Conservation (phyloP, 2,888 invertebrate genomes). For the Pterostichus madidus region DNA sequence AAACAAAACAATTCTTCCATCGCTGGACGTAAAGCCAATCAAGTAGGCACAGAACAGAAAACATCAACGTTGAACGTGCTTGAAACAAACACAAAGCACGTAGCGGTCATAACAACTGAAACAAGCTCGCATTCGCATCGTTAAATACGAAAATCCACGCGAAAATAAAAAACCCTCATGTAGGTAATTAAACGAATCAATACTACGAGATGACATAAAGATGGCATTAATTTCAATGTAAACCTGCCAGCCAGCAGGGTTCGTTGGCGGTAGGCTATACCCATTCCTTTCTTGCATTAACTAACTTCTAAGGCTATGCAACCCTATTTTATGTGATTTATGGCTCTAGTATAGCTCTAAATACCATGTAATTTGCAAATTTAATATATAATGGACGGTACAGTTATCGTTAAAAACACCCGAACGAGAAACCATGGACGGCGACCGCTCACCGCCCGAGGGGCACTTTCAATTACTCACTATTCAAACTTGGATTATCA, state of each 20-base stretch:
- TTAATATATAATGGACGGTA: slow-evolving; percentile 83
- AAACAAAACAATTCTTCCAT: slow-evolving; percentile 31
- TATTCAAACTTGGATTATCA: not conserved
- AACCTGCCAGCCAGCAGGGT: slow-evolving; percentile 57
- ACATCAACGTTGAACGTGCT: slow-evolving; percentile 7
- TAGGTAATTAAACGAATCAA: slow-evolving; percentile 57
- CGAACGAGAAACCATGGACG: slow-evolving; percentile 71
- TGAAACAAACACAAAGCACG: slow-evolving; percentile 38
- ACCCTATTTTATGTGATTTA: slow-evolving; percentile 81
- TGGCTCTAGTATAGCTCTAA: slow-evolving; percentile 85
- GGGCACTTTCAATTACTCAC: not conserved
- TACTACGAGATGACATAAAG: slow-evolving; percentile 63
- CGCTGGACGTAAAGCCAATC: not conserved
- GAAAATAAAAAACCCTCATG: slow-evolving; percentile 47
- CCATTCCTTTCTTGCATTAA: slow-evolving; percentile 71
- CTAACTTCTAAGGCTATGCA: slow-evolving; percentile 75
- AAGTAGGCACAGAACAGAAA: slow-evolving; percentile 38
- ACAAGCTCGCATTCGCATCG: slow-evolving; percentile 38
- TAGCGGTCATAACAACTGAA: slow-evolving; percentile 34
- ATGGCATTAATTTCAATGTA: slow-evolving; percentile 63
- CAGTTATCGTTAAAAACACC: slow-evolving; percentile 76
- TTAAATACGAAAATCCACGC: slow-evolving; percentile 42
- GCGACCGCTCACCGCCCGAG: not conserved
- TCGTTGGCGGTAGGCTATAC: slow-evolving; percentile 4
- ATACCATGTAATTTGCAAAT: slow-evolving; percentile 88